Evolutionary conservation across 1,140 invertebrate species (phyloP).

Genomic region (Ptiloglossa arizonensis): DNA sequence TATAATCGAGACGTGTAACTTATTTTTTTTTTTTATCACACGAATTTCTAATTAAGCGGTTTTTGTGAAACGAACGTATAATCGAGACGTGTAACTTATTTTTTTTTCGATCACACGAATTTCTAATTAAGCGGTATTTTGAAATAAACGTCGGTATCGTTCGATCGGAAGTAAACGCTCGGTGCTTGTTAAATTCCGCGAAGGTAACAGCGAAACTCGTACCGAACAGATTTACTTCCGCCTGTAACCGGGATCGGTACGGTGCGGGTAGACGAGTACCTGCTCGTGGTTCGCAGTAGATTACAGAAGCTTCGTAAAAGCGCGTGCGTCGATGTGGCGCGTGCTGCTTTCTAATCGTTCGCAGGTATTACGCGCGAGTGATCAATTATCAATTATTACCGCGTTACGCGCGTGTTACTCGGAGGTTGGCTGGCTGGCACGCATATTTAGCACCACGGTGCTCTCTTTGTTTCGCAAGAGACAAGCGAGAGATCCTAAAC

Average conservation of each 20-base stretch:
- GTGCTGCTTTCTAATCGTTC: slow-evolving; percentile 4
- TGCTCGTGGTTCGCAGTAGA: not conserved
- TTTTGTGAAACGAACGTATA: too few relatives aligned
- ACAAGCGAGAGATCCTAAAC: not conserved
- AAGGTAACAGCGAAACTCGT: not conserved
- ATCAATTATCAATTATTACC: slow-evolving; percentile 35
- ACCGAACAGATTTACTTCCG: not conserved
- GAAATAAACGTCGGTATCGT: too few relatives aligned
- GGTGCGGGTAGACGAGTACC: not conserved
- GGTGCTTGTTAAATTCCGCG: too few relatives aligned
- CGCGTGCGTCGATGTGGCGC: not conserved
- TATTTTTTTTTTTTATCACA: too few relatives aligned
- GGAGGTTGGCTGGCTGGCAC: not conserved
- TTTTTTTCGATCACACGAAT: too few relatives aligned
- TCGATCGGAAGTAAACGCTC: too few relatives aligned
- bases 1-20: too few relatives aligned
- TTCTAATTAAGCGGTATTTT: too few relatives aligned
- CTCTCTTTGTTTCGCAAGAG: not conserved
- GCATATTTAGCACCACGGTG: not conserved
- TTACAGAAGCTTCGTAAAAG: not conserved
- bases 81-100: too few relatives aligned
- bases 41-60: too few relatives aligned
- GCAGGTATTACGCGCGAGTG: slow-evolving; percentile 16
- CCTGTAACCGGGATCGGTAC: not conserved
- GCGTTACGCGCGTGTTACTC: not conserved